Evolutionary conservation across 2,113 vertebrate species (phyloP).

Genomic region (Oreotrochilus melanogaster): DNA sequence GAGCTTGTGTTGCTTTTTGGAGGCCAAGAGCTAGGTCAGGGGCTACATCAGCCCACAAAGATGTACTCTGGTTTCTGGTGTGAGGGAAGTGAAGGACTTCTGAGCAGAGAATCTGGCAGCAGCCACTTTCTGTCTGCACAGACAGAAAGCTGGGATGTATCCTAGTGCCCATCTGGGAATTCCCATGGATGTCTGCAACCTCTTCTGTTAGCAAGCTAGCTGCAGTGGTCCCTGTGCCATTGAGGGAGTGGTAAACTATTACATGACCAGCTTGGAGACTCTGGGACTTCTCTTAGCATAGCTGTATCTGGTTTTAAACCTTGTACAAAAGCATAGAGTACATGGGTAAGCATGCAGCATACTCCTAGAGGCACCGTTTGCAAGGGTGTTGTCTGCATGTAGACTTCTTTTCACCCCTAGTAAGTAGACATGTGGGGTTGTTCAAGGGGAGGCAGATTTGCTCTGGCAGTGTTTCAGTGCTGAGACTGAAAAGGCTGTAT

Average conservation of each 20-base stretch:
- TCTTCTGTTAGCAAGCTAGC: neutral
- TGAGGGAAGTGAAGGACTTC: neutral
- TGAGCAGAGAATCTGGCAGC: neutral
- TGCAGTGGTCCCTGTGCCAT: neutral
- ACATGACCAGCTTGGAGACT: neutral
- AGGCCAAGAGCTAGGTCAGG: neutral
- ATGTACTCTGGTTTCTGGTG: neutral
- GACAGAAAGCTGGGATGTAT: neutral
- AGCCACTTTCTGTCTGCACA: neutral
- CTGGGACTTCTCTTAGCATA: neutral
- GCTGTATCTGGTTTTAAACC: neutral
- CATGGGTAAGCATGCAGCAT: rapidly evolving
- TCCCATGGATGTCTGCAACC: neutral
- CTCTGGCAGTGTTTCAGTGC: neutral
- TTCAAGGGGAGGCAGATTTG: neutral
- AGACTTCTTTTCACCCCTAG: neutral
- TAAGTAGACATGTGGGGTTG: neutral
- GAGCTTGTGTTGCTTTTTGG: neutral
- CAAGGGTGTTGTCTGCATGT: neutral
- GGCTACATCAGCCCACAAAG: neutral
- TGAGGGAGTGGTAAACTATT: neutral
- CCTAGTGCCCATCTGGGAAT: neutral
- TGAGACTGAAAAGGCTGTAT: neutral
- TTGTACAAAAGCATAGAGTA: neutral
- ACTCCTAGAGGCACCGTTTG: neutral